Conservation (phyloP, 2,797 vertebrate species). For the Hypotaenidia philippensis region DNA sequence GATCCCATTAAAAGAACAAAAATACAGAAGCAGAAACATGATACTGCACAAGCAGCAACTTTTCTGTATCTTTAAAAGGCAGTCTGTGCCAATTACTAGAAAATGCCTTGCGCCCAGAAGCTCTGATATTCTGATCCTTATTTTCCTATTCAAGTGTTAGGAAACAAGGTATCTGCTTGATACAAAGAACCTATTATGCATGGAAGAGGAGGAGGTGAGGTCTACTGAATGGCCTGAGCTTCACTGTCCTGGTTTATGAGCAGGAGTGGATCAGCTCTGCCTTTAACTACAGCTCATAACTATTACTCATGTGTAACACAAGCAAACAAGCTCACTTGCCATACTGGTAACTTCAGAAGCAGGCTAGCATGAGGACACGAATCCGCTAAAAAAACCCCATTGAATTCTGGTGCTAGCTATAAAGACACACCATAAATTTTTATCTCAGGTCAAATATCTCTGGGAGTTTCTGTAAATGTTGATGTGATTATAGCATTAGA, state of each 20-base stretch:
- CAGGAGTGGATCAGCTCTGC: neutral
- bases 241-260: neutral
- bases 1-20: neutral
- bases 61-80: neutral
- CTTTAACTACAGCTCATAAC: neutral
- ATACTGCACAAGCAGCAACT: neutral
- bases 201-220: fast-evolving
- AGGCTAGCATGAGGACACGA: neutral
- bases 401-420: neutral
- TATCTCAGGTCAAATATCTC: neutral
- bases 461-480: neutral
- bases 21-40: neutral
- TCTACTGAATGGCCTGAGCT: neutral
- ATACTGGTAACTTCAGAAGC: neutral
- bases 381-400: neutral
- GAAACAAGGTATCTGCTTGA: neutral
- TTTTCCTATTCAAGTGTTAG: neutral
- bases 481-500: neutral
- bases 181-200: neutral
- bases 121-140: neutral
- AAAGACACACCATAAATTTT: neutral
- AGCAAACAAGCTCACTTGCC: neutral
- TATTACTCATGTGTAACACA: neutral
- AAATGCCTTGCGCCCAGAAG: neutral
- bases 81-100: neutral